Evolutionary conservation across 2,797 vertebrate genomes (phyloP), one percentile per base, ranked within the genome.

Genomic region (Pseudochirops cupreus): DNA sequence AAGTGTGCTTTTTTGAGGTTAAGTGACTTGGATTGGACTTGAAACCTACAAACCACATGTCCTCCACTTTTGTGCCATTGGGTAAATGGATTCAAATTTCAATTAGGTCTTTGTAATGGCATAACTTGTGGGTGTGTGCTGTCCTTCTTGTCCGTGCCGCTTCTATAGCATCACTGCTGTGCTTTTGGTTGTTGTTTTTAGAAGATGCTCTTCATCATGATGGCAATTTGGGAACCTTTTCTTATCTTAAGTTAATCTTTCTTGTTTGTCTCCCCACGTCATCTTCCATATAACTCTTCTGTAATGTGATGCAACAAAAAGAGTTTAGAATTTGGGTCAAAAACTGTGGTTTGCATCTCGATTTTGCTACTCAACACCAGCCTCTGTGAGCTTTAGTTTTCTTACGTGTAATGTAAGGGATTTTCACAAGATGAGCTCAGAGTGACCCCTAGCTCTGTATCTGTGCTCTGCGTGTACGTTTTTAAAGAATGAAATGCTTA

Each of bases 241-340:
- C 92, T 96, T 91, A 67, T 92, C 74, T 95, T 95, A 50, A 59
- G 56, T 52, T 55, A 91, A 74, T 6, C 24, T 91, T 94, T 95
- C n/a, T 95, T 94, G 29, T 50, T 97, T 96, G 96, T 89, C 2
- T 92, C 67, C 87, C 57, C 94, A 62, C 57, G 94, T 82, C 94
- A 1, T 94, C n/a, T 94, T 95, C 59, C 92, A 0, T 94, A 31
- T 93, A 55, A 94, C 11, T 57, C 46, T 52, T 94, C 14, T 56
- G 4, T 7, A 46, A 46, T 46, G 39, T 82, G 16, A 21, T 82
- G 6, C 21, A 82, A 82, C 18, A 82, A 24, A 82, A 82, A 82
- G n/a, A 74, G 21, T 82, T 10, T 11, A 46, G 74, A 82, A 46
- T 82, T 46, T 46, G 39, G 9, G 74, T 82, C 21, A 82, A 82